Percentiles rank a stretch among this genome's conserved stretches.
Evolutionary conservation across 2,888 invertebrate species (phyloP).

Genomic region (Volucella inflata): DNA sequence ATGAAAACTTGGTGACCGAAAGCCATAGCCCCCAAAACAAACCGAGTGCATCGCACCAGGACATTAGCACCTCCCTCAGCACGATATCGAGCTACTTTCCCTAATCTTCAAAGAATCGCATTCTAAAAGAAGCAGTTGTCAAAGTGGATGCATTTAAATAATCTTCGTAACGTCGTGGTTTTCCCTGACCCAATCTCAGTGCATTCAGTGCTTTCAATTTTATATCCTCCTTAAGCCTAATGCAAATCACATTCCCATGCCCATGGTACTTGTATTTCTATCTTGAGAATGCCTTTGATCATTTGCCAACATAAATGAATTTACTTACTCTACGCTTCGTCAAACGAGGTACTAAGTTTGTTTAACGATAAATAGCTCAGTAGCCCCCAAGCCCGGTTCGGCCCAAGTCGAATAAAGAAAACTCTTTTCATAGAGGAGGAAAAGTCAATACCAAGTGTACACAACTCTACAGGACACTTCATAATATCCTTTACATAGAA

Average conservation of each 20-base stretch:
- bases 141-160: no score
- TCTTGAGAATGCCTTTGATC: conserved; percentile 2
- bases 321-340: neutral
- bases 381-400: neutral
- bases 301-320: conserved; percentile 8
- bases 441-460: conserved; percentile 5
- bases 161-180: no score
- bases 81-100: no score
- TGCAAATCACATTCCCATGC: neutral
- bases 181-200: no score
- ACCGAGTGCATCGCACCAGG: no score
- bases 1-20: no score
- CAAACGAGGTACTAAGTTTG: conserved; percentile 18
- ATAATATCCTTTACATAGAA: conserved; percentile 56
- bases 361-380: conserved; percentile 20
- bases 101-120: no score
- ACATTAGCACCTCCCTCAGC: no score
- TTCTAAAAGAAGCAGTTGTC: no score
- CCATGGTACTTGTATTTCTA: neutral
- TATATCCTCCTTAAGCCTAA: no score
- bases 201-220: no score
- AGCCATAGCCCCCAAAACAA: no score
- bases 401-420: neutral
- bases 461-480: conserved; percentile 47
- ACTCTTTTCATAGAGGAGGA: neutral